Evolutionary conservation across 2,797 vertebrate species (phyloP).

Genomic region (Smutsia temminckii): DNA sequence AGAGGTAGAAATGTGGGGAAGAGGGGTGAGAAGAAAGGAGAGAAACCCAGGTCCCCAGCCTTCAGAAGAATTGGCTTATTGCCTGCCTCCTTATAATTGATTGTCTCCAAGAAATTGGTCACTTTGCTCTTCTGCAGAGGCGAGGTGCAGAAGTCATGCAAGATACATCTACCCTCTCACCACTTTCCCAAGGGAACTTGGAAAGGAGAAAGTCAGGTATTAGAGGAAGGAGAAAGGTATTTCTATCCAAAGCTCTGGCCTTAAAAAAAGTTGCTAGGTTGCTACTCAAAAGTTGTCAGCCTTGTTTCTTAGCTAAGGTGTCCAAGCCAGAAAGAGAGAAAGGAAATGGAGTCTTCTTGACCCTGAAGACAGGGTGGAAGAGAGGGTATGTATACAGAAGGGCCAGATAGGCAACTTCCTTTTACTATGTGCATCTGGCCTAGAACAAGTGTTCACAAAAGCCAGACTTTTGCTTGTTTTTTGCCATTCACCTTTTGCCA

Average conservation of each 20-base stretch:
- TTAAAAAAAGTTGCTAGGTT: constrained; percentile 44
- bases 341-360: constrained; percentile 14
- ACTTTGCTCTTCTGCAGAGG: background rate
- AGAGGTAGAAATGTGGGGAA: background rate
- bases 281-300: constrained; percentile 28
- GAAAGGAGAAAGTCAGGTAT: constrained; percentile 13
- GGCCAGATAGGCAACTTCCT: background rate
- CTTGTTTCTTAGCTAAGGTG: constrained; percentile 26
- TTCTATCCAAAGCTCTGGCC: constrained; percentile 51
- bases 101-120: background rate
- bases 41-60: background rate
- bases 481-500: constrained; percentile 36
- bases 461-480: constrained; percentile 26
- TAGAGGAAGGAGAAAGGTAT: constrained; percentile 35
- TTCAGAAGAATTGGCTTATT: constrained; percentile 22
- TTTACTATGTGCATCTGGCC: constrained; percentile 24
- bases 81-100: background rate
- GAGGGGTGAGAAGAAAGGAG: background rate
- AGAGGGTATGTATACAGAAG: background rate
- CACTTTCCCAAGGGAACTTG: constrained; percentile 24
- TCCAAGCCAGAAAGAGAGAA: constrained; percentile 36
- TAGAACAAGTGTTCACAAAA: constrained; percentile 16
- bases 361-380: constrained; percentile 51
- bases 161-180: background rate
- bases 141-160: background rate